Conservation (phyloP, 2,888 invertebrate species). For the Sclerodermus sp. region DNA sequence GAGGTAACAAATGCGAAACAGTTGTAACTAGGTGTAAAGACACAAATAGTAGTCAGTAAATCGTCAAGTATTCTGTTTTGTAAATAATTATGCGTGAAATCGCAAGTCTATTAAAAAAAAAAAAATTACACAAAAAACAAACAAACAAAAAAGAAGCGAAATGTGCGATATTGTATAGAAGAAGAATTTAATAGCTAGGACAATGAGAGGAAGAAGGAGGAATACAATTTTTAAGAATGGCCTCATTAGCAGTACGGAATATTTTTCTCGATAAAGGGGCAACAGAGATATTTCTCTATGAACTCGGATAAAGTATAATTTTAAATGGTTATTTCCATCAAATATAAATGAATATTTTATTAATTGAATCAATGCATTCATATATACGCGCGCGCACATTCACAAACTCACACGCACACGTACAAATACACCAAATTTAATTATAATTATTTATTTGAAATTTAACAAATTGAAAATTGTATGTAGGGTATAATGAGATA, state of each 20-base stretch:
- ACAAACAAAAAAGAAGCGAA: not conserved
- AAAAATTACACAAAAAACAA: not conserved
- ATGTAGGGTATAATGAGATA: too few relatives aligned
- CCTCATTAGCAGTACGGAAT: conserved; percentile 22
- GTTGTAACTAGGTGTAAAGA: conserved; percentile 13
- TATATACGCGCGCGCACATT: too few relatives aligned
- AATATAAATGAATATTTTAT: conserved; percentile 4
- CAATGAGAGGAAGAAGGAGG: too few relatives aligned
- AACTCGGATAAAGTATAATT: not conserved
- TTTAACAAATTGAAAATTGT: too few relatives aligned
- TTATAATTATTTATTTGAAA: too few relatives aligned
- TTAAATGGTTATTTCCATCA: not conserved
- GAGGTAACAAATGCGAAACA: conserved; percentile 6
- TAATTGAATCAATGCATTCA: conserved; percentile 9
- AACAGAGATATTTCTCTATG: not conserved
- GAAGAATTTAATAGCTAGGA: not conserved
- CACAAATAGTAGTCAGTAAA: conserved; percentile 7
- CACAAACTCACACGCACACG: too few relatives aligned
- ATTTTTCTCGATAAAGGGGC: conserved; percentile 13
- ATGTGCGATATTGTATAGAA: conserved; percentile 4
- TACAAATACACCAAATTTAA: too few relatives aligned
- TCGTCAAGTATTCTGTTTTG: conserved; percentile 17
- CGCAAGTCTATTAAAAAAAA: not conserved
- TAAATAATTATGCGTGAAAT: conserved; percentile 11
- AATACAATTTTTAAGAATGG: conserved; percentile 16